These are phyloP conservation scores for Platichthys flesus DNA, from an alignment of 2,113 vertebrate genomes.

Conservation along the genomic window DNA sequence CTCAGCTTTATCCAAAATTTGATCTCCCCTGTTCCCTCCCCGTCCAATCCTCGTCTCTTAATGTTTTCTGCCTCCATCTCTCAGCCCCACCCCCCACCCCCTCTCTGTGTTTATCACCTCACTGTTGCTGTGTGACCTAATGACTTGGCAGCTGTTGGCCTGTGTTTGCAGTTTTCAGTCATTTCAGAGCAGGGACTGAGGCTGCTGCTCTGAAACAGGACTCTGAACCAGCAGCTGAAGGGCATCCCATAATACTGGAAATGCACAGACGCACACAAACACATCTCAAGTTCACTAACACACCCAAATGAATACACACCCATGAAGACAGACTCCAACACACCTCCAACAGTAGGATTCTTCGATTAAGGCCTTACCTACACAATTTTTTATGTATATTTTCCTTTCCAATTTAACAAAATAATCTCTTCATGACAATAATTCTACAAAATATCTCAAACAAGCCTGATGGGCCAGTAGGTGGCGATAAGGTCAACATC, in stretches of 20 bases:
- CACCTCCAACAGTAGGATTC: too few relatives aligned
- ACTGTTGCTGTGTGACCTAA: slow-evolving; percentile 64
- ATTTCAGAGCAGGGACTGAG: slow-evolving; percentile 32
- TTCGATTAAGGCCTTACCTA: too few relatives aligned
- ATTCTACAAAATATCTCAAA: too few relatives aligned
- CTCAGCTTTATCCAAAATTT: background rate
- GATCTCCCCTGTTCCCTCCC: background rate
- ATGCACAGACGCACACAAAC: slow-evolving; percentile 5
- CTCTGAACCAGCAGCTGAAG: slow-evolving; percentile 16
- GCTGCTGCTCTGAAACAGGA: slow-evolving; percentile 22
- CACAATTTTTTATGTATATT: too few relatives aligned
- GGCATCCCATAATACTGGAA: slow-evolving; percentile 10
- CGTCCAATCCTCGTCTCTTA: background rate
- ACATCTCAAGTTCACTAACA: background rate
- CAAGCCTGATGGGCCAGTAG: too few relatives aligned
- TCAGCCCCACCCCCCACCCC: too few relatives aligned
- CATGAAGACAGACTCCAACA: too few relatives aligned
- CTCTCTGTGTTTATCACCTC: slow-evolving; percentile 40
- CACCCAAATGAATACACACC: too few relatives aligned
- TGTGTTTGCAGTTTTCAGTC: slow-evolving; percentile 64
- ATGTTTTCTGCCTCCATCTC: too few relatives aligned
- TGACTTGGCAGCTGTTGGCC: slow-evolving; percentile 66
- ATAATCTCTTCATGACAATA: too few relatives aligned
- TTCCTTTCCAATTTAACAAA: too few relatives aligned
- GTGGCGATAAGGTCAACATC: too few relatives aligned